These are phyloP conservation scores for Solenopsis invicta DNA, from an alignment of 1,140 invertebrate genomes.

Conservation along the genomic window DNA sequence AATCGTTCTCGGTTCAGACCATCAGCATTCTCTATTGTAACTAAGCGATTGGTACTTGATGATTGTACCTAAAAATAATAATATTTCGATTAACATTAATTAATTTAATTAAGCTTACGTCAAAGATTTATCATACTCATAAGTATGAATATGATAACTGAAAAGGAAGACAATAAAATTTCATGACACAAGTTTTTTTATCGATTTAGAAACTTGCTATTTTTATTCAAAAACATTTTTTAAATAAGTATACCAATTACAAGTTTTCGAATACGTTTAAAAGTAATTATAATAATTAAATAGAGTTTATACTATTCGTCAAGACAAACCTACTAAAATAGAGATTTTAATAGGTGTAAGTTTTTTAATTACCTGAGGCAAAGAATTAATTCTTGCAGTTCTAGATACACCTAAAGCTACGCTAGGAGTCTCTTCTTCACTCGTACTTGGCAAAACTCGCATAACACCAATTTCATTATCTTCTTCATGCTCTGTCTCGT, in stretches of 20 bases:
- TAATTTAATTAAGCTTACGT: not conserved
- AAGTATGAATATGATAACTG: no score
- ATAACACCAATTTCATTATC: conserved; percentile 81
- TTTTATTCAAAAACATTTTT: no score
- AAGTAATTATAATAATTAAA: not conserved
- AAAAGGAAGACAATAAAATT: not conserved
- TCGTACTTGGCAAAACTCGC: conserved; percentile 83
- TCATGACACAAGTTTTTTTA: no score
- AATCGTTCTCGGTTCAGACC: conserved; percentile 69
- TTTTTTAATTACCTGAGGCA: conserved; percentile 79
- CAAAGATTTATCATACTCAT: not conserved
- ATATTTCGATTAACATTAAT: not conserved
- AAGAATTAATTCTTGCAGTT: conserved; percentile 74
- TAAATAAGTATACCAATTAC: no score
- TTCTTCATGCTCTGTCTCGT: conserved; percentile 80
- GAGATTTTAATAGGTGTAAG: not conserved
- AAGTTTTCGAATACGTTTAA: not conserved
- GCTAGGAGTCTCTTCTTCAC: conserved; percentile 82
- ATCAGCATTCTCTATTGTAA: conserved; percentile 72
- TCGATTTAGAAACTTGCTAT: no score
- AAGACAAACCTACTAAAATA: not conserved
- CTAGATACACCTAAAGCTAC: conserved; percentile 56
- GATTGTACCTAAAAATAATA: conserved; percentile 71
- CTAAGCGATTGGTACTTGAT: conserved; percentile 74
- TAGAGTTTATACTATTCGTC: not conserved